Conservation (phyloP, 2,888 invertebrate species). For the Euspilapteryx auroguttella region DNA sequence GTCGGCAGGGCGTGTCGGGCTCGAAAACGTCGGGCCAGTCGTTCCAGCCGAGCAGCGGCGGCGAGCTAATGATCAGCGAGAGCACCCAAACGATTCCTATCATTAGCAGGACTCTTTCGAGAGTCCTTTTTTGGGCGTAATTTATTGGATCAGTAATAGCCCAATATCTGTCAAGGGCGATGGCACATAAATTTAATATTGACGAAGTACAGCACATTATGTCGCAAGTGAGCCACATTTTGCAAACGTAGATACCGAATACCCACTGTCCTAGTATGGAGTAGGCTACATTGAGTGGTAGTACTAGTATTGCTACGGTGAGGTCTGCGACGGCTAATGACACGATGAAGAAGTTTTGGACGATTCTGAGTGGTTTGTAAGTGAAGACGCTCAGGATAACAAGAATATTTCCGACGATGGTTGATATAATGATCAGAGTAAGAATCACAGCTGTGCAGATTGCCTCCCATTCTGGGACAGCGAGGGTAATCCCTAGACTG, state of each 20-base stretch:
- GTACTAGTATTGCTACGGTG: slow-evolving; percentile 85
- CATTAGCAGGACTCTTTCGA: slow-evolving; percentile 82
- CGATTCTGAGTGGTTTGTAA: slow-evolving; percentile 87
- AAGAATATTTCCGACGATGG: slow-evolving; percentile 88
- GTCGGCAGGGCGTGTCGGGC: slow-evolving; percentile 76
- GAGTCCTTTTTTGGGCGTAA: slow-evolving; percentile 88
- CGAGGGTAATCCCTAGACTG: slow-evolving; percentile 71
- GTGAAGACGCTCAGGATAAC: slow-evolving; percentile 96
- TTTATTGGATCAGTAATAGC: slow-evolving; percentile 94
- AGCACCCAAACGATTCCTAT: slow-evolving; percentile 87
- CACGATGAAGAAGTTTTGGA: slow-evolving; percentile 96
- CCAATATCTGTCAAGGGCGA: slow-evolving; percentile 93
- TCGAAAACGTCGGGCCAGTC: slow-evolving; percentile 89
- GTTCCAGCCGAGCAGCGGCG: slow-evolving; percentile 91
- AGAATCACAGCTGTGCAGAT: slow-evolving; percentile 78
- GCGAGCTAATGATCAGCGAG: slow-evolving; percentile 85
- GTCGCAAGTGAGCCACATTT: slow-evolving; percentile 95
- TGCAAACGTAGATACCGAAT: slow-evolving; percentile 89
- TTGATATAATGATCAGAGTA: slow-evolving; percentile 82
- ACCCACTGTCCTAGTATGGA: slow-evolving; percentile 90
- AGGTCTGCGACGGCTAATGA: slow-evolving; percentile 92
- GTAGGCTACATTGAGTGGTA: slow-evolving; percentile 93
- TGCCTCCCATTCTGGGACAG: slow-evolving; percentile 85
- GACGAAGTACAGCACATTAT: slow-evolving; percentile 96
- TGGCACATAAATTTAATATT: slow-evolving; percentile 90